phyloP scores from a whole-genome alignment of 1,140 invertebrate genomes.

The Drosophila rufa region DNA sequence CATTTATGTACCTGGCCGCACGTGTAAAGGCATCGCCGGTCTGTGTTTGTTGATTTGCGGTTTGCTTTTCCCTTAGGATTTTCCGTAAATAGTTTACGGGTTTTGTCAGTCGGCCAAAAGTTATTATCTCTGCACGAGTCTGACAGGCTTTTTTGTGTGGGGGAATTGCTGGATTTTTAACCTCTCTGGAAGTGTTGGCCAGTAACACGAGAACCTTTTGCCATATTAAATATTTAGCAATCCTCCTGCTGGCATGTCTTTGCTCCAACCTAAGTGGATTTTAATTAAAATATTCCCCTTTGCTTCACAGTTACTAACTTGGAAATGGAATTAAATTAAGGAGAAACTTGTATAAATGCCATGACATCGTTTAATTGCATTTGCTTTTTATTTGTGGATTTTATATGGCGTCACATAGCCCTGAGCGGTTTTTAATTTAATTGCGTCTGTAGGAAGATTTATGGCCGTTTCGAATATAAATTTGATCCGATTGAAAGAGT shows the following conservation, averaged over 20 bases:
- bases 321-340: neutral
- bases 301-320: no score
- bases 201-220: neutral
- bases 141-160: constrained; percentile 3
- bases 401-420: constrained; percentile 1
- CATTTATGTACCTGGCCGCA: constrained; percentile 41
- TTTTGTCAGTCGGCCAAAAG: constrained; percentile 23
- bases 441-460: constrained; percentile 10
- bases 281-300: neutral
- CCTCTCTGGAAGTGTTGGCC: neutral
- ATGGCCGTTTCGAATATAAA: constrained; percentile 1
- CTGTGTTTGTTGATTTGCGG: constrained; percentile 33
- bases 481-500: constrained; percentile 11
- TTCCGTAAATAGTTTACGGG: constrained; percentile 33
- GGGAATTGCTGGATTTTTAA: neutral
- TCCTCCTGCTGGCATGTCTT: neutral
- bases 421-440: constrained; percentile 10
- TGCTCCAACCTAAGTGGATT: neutral
- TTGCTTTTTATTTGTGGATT: constrained; percentile 6
- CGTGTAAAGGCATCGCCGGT: constrained; percentile 10
- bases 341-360: neutral
- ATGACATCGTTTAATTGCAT: neutral
- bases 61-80: constrained; percentile 18
- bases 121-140: constrained; percentile 19
- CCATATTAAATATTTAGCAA: constrained; percentile 3